These are phyloP conservation scores for Thunnus thynnus DNA, from an alignment of 2,113 vertebrate genomes.

Conservation along the genomic window DNA sequence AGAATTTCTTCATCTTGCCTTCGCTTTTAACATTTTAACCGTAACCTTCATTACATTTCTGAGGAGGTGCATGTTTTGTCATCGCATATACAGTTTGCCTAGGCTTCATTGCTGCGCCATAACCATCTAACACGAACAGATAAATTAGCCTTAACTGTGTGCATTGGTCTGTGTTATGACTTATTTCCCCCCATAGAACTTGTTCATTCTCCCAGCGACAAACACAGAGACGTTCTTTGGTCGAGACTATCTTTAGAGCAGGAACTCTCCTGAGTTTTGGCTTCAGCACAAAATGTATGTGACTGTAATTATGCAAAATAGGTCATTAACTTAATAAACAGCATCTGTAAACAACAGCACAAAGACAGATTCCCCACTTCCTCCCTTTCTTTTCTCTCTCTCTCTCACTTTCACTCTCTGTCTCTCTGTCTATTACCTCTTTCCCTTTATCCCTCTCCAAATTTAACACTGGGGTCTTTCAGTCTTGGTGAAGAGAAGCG, in stretches of 20 bases:
- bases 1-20: not conserved
- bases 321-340: conserved; percentile 77
- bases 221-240: conserved; percentile 17
- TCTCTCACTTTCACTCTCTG: not conserved
- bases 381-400: conserved; percentile 5
- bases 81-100: not conserved
- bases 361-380: conserved; percentile 40
- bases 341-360: conserved; percentile 71
- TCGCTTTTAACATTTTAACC: not conserved
- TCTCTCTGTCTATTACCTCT: conserved; percentile 41
- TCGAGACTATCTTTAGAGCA: conserved; percentile 47
- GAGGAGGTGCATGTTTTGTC: not conserved
- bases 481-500: conserved; percentile 37
- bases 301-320: conserved; percentile 75
- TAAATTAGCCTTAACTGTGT: not conserved
- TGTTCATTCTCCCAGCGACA: conserved; percentile 1
- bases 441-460: conserved; percentile 35
- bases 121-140: not conserved
- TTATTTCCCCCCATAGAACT: not conserved
- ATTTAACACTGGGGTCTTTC: conserved; percentile 54
- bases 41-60: not conserved
- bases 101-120: too few relatives aligned
- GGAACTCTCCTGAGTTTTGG: conserved; percentile 59
- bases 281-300: conserved; percentile 48
- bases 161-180: not conserved